Evolutionary conservation across 2,113 vertebrate genomes (phyloP).

Genomic region (Antechinus stuartii): DNA sequence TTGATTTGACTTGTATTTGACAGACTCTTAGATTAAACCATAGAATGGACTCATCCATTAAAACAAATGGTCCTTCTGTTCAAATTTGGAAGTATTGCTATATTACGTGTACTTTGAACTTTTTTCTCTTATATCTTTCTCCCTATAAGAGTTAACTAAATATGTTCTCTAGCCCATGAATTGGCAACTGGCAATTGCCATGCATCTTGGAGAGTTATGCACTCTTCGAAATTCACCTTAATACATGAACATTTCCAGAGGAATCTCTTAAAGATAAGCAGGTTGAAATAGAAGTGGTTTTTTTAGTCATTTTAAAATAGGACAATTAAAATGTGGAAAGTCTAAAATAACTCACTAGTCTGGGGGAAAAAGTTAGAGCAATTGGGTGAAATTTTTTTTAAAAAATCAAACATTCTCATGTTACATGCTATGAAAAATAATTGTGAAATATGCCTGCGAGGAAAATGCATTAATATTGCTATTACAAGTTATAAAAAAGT

Average conservation of each 20-base stretch:
- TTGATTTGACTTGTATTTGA: background rate
- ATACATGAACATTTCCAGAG: background rate
- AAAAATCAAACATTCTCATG: conserved; percentile 30
- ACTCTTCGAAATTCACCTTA: conserved; percentile 2
- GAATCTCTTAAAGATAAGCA: conserved; percentile 1
- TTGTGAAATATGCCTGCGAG: conserved; percentile 59
- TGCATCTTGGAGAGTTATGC: background rate
- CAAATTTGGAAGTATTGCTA: background rate
- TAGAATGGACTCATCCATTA: background rate
- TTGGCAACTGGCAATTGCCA: background rate
- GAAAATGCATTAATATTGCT: conserved; percentile 54
- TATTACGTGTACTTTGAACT: background rate
- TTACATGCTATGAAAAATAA: conserved; percentile 55
- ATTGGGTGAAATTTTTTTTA: conserved; percentile 44
- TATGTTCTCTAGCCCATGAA: background rate
- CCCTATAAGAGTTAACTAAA: background rate
- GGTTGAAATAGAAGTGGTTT: background rate
- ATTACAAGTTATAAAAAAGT: conserved; percentile 47
- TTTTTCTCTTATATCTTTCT: background rate
- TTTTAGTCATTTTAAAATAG: conserved; percentile 3
- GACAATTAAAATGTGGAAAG: background rate
- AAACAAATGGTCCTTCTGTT: background rate
- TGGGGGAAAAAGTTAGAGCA: conserved; percentile 17
- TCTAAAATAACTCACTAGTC: conserved; percentile 29
- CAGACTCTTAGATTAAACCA: background rate